phyloP scores from a whole-genome alignment of 1,140 invertebrate species.

The Caenorhabditis briggsae region DNA sequence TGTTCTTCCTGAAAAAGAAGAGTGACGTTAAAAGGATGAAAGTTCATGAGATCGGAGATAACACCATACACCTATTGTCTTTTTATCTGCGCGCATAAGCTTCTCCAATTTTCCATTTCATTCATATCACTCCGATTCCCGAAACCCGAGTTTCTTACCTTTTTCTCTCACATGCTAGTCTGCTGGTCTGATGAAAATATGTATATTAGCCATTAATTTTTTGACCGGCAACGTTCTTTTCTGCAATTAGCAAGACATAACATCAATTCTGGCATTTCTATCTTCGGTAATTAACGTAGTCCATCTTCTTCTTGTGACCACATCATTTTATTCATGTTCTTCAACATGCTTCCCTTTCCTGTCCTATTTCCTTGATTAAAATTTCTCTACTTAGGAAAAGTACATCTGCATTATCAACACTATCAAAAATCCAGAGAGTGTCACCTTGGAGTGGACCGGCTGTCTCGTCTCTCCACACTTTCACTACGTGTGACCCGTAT shows the following conservation, averaged over 20 bases:
- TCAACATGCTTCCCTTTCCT: background rate
- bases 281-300: no score
- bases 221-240: no score
- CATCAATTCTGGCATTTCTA: no score
- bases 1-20: slow-evolving; percentile 82
- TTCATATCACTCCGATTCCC: slow-evolving; percentile 3
- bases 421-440: slow-evolving; percentile 12
- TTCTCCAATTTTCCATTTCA: slow-evolving; percentile 24
- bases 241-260: no score
- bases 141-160: background rate
- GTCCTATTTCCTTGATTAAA: background rate
- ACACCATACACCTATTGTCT: slow-evolving; percentile 27
- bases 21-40: slow-evolving; percentile 34
- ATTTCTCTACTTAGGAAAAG: background rate
- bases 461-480: slow-evolving; percentile 29
- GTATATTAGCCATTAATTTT: no score
- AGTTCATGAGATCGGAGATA: slow-evolving; percentile 50
- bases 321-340: background rate
- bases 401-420: slow-evolving; percentile 42
- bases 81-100: background rate
- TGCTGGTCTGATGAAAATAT: no score
- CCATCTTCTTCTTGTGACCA: no score
- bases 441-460: background rate
- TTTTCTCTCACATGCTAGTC: background rate
- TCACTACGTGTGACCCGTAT: slow-evolving; percentile 48